Evolutionary conservation across 2,113 vertebrate species (phyloP).

Genomic region (Sula dactylatra): DNA sequence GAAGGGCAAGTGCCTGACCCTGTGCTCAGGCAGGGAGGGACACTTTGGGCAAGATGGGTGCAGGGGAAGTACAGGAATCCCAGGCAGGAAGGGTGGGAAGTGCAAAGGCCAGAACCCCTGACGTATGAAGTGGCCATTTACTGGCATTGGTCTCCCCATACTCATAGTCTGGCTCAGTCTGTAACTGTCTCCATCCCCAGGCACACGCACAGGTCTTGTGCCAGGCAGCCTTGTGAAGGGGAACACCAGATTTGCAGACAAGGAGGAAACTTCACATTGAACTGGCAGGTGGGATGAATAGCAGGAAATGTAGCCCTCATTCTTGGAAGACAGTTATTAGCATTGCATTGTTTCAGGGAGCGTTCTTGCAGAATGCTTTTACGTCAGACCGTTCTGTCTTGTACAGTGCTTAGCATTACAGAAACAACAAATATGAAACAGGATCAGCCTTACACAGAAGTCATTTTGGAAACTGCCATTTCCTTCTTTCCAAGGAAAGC

Average conservation of each 20-base stretch:
- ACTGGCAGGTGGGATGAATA: neutral
- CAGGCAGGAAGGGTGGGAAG: neutral
- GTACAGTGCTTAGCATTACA: rapidly evolving
- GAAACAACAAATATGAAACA: neutral
- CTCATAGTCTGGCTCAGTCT: neutral
- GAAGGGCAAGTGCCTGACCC: neutral
- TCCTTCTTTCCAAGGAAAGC: conserved; percentile 1
- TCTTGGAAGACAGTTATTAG: neutral
- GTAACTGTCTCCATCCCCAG: rapidly evolving
- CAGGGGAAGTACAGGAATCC: neutral
- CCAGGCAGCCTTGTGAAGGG: neutral
- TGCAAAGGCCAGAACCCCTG: neutral
- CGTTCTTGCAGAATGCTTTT: neutral
- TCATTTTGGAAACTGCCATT: neutral
- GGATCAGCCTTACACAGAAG: neutral
- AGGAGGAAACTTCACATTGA: neutral
- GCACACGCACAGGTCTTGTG: neutral
- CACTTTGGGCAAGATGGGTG: neutral
- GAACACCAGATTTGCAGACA: rapidly evolving
- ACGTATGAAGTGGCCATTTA: rapidly evolving
- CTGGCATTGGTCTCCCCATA: neutral
- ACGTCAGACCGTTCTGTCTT: neutral
- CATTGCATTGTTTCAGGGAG: neutral
- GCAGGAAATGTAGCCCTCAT: neutral
- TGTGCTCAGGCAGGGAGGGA: too few species aligned